A percentile compares a stretch with the other conserved stretches of the same genome.
Evolutionary conservation across 2,888 invertebrate species (phyloP).

Genomic region (Plagiodera versicolora): DNA sequence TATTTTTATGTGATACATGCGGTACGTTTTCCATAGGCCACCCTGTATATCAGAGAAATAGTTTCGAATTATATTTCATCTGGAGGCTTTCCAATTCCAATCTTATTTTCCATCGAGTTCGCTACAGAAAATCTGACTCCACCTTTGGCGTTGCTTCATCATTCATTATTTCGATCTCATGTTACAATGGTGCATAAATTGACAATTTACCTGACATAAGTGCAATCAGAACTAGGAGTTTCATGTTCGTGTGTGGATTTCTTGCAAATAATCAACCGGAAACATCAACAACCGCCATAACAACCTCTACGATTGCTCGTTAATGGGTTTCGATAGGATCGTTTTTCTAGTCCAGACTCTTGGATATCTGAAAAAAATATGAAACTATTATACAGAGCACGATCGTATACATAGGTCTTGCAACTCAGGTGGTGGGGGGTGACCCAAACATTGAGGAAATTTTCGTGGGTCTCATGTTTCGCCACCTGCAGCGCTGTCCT

Average conservation of each 20-base stretch:
- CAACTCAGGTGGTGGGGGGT: too few species aligned
- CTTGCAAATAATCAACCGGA: slow-evolving; percentile 8
- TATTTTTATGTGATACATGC: too few species aligned
- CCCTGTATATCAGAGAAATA: too few species aligned
- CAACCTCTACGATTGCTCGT: background rate
- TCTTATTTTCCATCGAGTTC: too few species aligned
- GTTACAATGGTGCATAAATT: slow-evolving; percentile 5
- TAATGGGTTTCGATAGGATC: background rate
- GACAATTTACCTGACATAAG: slow-evolving; percentile 23
- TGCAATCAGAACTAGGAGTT: slow-evolving; percentile 17
- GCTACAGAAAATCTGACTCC: too few species aligned
- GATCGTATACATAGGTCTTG: too few species aligned
- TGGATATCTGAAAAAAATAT: background rate
- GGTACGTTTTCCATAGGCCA: too few species aligned
- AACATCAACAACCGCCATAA: background rate
- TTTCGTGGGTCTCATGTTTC: too few species aligned
- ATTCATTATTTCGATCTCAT: slow-evolving; percentile 3
- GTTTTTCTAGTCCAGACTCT: background rate
- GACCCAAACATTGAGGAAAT: too few species aligned
- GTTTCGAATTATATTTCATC: too few species aligned
- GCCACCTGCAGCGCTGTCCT: too few species aligned
- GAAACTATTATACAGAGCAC: background rate
- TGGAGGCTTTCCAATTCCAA: too few species aligned
- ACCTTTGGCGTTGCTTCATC: background rate
- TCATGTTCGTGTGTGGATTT: slow-evolving; percentile 19